phyloP scores from a whole-genome alignment of 2,888 invertebrate genomes.

The Melieria picta region DNA sequence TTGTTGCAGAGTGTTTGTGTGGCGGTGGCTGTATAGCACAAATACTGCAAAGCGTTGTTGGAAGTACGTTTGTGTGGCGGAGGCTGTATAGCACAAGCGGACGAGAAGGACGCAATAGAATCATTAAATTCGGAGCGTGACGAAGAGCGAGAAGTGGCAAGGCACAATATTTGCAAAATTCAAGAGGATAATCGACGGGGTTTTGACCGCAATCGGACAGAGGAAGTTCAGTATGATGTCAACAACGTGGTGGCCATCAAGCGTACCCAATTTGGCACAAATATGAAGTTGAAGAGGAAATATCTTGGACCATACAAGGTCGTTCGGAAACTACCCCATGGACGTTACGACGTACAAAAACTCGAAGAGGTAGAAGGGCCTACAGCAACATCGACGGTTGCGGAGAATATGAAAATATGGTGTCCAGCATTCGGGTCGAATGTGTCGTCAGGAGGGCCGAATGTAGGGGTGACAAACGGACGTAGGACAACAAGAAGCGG shows the following conservation, averaged over 20 bases:
- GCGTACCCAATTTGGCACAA: slow-evolving; percentile 30
- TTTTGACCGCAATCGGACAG: slow-evolving; percentile 15
- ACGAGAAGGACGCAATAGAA: neutral
- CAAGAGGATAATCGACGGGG: slow-evolving; percentile 25
- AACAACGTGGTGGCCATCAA: slow-evolving; percentile 32
- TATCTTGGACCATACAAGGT: slow-evolving; percentile 31
- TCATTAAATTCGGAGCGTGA: slow-evolving; percentile 18
- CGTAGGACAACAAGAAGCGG: too few species aligned
- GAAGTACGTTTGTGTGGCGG: too few species aligned
- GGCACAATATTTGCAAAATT: slow-evolving; percentile 14
- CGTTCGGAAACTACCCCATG: slow-evolving; percentile 20
- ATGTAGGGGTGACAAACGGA: slow-evolving; percentile 19
- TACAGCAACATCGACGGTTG: slow-evolving; percentile 22
- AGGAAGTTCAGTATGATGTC: slow-evolving; percentile 7
- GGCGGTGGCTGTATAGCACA: too few species aligned
- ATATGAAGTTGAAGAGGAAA: slow-evolving; percentile 31
- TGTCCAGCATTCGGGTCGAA: slow-evolving; percentile 31
- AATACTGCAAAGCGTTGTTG: too few species aligned
- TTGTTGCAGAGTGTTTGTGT: too few species aligned
- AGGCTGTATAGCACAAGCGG: too few species aligned
- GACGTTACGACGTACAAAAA: slow-evolving; percentile 30
- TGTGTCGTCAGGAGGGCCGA: slow-evolving; percentile 33
- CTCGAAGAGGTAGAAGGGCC: too few species aligned
- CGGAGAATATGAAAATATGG: slow-evolving; percentile 31
- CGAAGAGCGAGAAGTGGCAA: slow-evolving; percentile 2